Evolutionary conservation across 2,888 invertebrate genomes (phyloP).

Genomic region (Hirudinaria manillensis): DNA sequence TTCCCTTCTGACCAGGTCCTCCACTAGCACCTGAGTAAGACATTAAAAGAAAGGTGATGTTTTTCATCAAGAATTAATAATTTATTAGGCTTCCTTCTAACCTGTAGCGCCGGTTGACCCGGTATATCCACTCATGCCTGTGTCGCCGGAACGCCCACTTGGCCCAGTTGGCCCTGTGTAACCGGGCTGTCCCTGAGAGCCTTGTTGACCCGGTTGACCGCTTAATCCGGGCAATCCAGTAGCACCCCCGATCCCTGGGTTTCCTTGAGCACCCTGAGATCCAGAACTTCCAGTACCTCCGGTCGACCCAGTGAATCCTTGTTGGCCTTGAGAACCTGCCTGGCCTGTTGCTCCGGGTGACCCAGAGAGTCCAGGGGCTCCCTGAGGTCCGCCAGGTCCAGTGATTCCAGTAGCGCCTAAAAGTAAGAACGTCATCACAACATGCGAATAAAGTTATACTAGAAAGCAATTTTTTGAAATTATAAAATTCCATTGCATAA

Average conservation of each 20-base stretch:
- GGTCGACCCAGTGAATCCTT: constrained; percentile 33
- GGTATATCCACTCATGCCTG: constrained; percentile 32
- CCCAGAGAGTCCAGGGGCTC: constrained; percentile 35
- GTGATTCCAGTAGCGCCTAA: constrained; percentile 28
- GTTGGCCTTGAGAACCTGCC: constrained; percentile 33
- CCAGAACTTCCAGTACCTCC: constrained; percentile 30
- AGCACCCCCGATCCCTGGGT: constrained; percentile 12
- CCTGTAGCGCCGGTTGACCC: constrained; percentile 43
- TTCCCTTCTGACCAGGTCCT: constrained; percentile 31
- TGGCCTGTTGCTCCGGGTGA: constrained; percentile 35
- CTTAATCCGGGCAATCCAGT: constrained; percentile 14
- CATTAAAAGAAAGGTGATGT: too few species aligned
- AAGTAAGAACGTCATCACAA: not conserved
- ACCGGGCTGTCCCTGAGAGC: constrained; percentile 29
- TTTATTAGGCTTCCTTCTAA: constrained; percentile 11
- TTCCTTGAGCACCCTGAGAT: constrained; percentile 29
- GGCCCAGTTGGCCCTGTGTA: constrained; percentile 27
- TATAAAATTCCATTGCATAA: too few species aligned
- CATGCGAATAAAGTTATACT: not conserved
- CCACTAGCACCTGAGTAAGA: constrained; percentile 33
- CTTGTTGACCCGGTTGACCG: constrained; percentile 31
- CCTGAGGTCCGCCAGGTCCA: constrained; percentile 31
- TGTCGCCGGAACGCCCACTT: constrained; percentile 32
- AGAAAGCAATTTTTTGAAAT: too few species aligned
- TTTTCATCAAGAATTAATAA: too few species aligned